Base-by-base conservation (phyloP, 2,113 vertebrate species). In the Eurystomus gularis region DNA sequence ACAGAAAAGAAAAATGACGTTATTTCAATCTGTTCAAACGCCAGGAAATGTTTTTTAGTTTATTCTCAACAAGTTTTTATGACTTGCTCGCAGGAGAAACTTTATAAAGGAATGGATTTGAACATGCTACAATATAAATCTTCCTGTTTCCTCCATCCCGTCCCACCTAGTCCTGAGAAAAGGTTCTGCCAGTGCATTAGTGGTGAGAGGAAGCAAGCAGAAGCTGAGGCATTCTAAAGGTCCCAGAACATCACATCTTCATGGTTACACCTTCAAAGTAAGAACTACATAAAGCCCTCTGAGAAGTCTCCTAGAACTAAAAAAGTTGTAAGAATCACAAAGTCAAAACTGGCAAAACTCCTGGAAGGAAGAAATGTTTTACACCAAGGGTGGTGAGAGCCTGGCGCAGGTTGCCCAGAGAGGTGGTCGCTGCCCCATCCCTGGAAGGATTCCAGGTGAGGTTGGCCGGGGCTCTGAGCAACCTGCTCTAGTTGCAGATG, bases 71-170 rank as follows among this genome's bases (percentile, higher is more conserved):
- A 42, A 18, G 16, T 75, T 68, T 80, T 31, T 68, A 71, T 48
- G n/a, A 5, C 33, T 76, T 65, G 57, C 58, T 17, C 4, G 4
- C 12, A 54, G 15, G 25, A 75, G 8, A 28, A 42, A 64, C 48
- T 52, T 29, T 2, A 13, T 17, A 52, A 51, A 2, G 17, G 2
- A n/a, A 15, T 1, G 1, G 6, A 42, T 33, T 31, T 3, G 13
- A 64, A 37, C 14, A 17, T 6, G n/a, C 12, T 25, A 1, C 2
- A 16, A 37, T 7, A 35, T 0, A 28, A 28, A 29, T 4, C 51
- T 6, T 51, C 37, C 60, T 1, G 5, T 9, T 48, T 9, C 58
- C 29, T 39, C 62, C 57, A 23, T 23, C 51, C 70, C 61, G 18
- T 7, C 49, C 13, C 46, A 19, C 8, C 19, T n/a, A 16, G n/a